Base-by-base conservation (phyloP, 2,888 invertebrate species). In the Cerceris ruficornis region DNA sequence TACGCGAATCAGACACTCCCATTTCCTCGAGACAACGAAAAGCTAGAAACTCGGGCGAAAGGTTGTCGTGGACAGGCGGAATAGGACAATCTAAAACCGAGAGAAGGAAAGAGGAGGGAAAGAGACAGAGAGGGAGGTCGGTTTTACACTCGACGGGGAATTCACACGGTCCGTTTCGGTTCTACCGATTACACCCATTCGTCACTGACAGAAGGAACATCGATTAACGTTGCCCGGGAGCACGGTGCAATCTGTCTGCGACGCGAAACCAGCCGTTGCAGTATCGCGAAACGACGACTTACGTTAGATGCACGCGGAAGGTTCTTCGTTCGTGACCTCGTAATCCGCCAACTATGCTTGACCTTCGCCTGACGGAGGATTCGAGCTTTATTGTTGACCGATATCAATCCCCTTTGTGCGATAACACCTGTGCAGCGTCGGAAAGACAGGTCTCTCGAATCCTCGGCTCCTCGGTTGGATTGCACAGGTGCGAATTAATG, bases 161-260 rank as follows among this genome's bases (percentile, higher is more conserved):
- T 91, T 91, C 89, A 86, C 89, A 88, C 88, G 90, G 87, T 86
- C 85, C 82, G 86, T 86, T 90, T 90, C 87, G 82, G 85, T 86
- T 86, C 86, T 86, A 87, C 84, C 88, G 88, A 89, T 90, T 88
- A 83, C 83, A 69, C 72, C 77, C 82, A 88, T 90, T 82, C 83
- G 85, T 90, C 90, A 90, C 88, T 87, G 87, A 87, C 89, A 86
- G 82, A 77, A 73, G 82, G 72, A 84, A 81, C 82, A 83, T 88
- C 87, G 89, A 88, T 89, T 87, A 87, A 85, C 87, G 87, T 85
- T 85, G 78, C 82, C 83, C 75, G 71, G 79, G 77, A 72, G 79
- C 83, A 78, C 83, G 78, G 71, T 71, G 86, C 86, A 84, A 88
- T 88, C 87, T 86, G 86, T 88, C 85, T 85, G 82, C 77, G 81